Base-by-base conservation (phyloP, 2,113 vertebrate genomes). In the Oreochromis niloticus region DNA sequence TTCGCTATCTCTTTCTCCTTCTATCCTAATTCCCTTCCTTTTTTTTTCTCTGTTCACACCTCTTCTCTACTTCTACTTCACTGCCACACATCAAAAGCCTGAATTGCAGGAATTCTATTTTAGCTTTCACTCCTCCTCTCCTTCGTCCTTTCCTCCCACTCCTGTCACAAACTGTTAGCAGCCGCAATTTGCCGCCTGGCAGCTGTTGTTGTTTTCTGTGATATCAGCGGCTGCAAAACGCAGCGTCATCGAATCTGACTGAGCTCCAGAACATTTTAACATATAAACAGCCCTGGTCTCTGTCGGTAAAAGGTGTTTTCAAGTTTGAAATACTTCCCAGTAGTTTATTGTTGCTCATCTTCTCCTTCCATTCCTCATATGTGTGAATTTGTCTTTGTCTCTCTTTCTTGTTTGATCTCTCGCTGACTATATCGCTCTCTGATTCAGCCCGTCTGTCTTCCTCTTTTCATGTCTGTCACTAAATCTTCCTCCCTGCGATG, bases 161-260 rank as follows among this genome's bases (percentile, higher is more conserved):
- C 82, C 61, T 84, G 89, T 94, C 92, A 91, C 61, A 94, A 88
- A 86, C 55, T 86, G 87, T 94, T 92, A 88, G 89, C 92, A 89
- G 83, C 39, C 34, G 3, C 82, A 92, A 63, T 90, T 92, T 88
- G 89, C 63, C 9, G 32, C 52, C 73, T 91, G 94, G 89, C 89
- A 91, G 88, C 85, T 61, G 88, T 91, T 80, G 84, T 89, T 93
- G 93, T 92, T 94, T 90, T 88, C 91, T 94, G 88, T 92, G 91
- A 92, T 89, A 92, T 86, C 61, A 55, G 89, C 68, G 48, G 14
- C 12, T 63, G 73, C 50, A 85, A 92, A 92, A 85, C 1, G 88
- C 92, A 91, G 89, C 24, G 52, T 95, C 93, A 93, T 94, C 85
- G 6, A 84, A 87, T 88, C 81, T 22, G 54, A 88, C 57, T 30